These are phyloP conservation scores for Cataglyphis hispanica DNA, from an alignment of 1,140 invertebrate genomes.

Conservation along the genomic window DNA sequence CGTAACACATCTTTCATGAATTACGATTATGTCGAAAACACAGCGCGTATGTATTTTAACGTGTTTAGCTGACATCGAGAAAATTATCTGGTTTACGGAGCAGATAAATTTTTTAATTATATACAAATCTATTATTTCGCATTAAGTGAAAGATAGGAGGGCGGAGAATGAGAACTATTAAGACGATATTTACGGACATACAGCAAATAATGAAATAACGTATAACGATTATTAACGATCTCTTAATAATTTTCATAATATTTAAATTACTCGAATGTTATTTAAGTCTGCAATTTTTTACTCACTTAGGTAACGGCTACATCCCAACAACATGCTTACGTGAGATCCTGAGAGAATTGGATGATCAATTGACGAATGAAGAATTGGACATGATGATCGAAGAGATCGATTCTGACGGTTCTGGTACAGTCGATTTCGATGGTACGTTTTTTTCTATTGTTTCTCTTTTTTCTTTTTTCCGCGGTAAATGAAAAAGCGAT, in stretches of 20 bases:
- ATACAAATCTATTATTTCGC: conserved; percentile 9
- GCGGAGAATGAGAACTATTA: background rate
- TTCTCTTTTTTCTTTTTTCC: background rate
- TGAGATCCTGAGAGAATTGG: conserved; percentile 96
- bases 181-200: background rate
- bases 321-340: conserved; percentile 96
- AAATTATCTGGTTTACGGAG: background rate
- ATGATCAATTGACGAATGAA: conserved; percentile 96
- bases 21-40: conserved; percentile 58
- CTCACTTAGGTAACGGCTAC: conserved; percentile 94
- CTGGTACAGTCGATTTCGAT: conserved; percentile 94
- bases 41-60: conserved; percentile 59
- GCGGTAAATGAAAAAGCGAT: background rate
- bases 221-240: background rate
- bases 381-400: conserved; percentile 98
- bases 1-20: conserved; percentile 61
- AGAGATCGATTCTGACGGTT: conserved; percentile 98
- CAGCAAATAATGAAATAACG: background rate
- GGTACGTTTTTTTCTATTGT: conserved; percentile 85
- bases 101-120: conserved; percentile 46
- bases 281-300: background rate
- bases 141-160: background rate
- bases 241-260: background rate
- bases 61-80: background rate
- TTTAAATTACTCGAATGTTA: too few species aligned